Base-by-base conservation (phyloP, 2,113 vertebrate genomes). In the Oostethus manadensis region DNA sequence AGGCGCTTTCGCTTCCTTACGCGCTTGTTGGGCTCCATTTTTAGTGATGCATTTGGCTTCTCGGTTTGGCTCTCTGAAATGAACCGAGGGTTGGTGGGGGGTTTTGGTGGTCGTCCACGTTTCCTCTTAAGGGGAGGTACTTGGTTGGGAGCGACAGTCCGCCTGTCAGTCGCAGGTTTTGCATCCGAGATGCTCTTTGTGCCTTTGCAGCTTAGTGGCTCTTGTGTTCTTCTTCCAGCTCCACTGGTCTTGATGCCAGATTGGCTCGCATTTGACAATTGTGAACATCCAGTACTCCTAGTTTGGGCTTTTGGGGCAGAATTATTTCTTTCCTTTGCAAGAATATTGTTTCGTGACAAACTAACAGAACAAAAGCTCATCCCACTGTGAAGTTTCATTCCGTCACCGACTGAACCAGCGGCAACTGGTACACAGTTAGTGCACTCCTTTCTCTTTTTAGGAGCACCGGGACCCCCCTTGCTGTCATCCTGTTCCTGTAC, bases 281-380 rank as follows among this genome's bases (percentile, higher is more conserved):
- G 21, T 43, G 35, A 7, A 42, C 2, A 5, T 16, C 7, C 35
- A 2, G 35, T 38, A 8, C 6, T 6, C n/a, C 62, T n/a, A 33
- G 11, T 26, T 14, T 26, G 11, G 6, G 1, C 0, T 0, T 60
- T 42, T 10, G 17, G 42, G 62, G 57, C 38, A 0, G 60, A 13
- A 20, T 16, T 33, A 56, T 49, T 20, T 16, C 58, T 74, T 61
- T 76, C 57, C 15, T 51, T 81, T 1, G 51, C 22, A 22, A 78
- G 11, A 16, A 78, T 48, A 10, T 79, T 81, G 61, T 77, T 81
- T 61, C 55, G 73, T 0, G 74, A 81, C 69, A 82, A 58, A 58
- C 76, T 72, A 44, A 81, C 80, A 1, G 62, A 64, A 57, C 72
- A 81, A 47, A 42, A 8, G 1, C 47, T 58, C 21, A 71, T 17